These are phyloP conservation scores for Pegoplata infirma DNA, from an alignment of 2,888 invertebrate species.

Conservation along the genomic window DNA sequence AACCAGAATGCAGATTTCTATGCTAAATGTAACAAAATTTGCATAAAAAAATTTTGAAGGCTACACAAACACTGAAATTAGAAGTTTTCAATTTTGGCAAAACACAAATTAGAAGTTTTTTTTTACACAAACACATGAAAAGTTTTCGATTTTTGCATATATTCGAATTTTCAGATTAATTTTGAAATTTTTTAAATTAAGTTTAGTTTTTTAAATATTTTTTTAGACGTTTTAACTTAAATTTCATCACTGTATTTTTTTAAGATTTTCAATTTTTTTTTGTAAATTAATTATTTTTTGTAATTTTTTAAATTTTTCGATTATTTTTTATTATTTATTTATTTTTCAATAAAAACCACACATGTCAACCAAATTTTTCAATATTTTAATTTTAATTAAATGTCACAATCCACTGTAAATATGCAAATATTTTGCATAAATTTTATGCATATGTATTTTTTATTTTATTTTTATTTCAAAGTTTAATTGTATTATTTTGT, in stretches of 20 bases:
- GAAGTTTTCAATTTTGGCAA: background rate
- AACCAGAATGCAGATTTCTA: conserved; percentile 39
- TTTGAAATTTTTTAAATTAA: no score
- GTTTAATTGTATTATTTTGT: conserved; percentile 5
- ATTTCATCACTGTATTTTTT: background rate
- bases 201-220: no score
- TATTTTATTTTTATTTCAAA: conserved; percentile 6
- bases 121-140: no score
- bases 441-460: background rate
- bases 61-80: background rate
- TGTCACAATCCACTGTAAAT: background rate
- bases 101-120: background rate
- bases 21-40: conserved; percentile 48
- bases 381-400: background rate
- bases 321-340: background rate
- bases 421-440: background rate
- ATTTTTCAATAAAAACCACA: background rate
- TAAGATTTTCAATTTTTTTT: no score
- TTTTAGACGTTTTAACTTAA: no score
- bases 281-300: background rate
- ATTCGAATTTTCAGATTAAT: no score
- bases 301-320: background rate
- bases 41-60: conserved; percentile 25
- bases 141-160: no score
- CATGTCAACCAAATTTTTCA: background rate